Evolutionary conservation across 2,888 invertebrate species (phyloP).

Genomic region (Drosophila colorata): DNA sequence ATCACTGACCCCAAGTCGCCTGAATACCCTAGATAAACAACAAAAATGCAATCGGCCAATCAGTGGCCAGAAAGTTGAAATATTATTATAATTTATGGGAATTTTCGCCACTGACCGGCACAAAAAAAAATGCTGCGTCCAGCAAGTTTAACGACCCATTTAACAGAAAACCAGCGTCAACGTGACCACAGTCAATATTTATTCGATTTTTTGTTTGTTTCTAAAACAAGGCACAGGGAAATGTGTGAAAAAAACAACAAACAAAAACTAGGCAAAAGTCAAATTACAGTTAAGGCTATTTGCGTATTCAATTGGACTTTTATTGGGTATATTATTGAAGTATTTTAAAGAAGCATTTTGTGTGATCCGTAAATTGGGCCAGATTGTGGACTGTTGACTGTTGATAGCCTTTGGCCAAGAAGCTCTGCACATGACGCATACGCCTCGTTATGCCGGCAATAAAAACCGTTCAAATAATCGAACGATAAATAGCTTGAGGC

Average conservation of each 20-base stretch:
- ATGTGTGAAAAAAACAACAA: background rate
- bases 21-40: constrained; percentile 21
- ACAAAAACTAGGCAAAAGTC: constrained; percentile 9
- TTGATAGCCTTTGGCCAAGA: constrained; percentile 5
- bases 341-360: constrained; percentile 58
- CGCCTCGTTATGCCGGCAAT: constrained; percentile 68
- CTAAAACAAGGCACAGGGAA: constrained; percentile 14
- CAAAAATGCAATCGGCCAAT: constrained; percentile 17
- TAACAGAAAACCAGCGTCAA: constrained; percentile 45
- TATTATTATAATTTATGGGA: constrained; percentile 65
- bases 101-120: constrained; percentile 32
- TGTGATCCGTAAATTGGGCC: constrained; percentile 20
- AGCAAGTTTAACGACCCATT: constrained; percentile 67
- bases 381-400: constrained; percentile 12
- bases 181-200: constrained; percentile 73
- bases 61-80: constrained; percentile 36
- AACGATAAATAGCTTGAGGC: constrained; percentile 47
- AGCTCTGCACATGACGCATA: constrained; percentile 54
- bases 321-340: constrained; percentile 36
- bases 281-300: constrained; percentile 32
- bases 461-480: constrained; percentile 61
- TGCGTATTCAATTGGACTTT: constrained; percentile 48
- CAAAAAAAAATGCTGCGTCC: constrained; percentile 33
- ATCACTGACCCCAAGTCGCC: background rate
- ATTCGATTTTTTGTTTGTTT: constrained; percentile 16